These are phyloP conservation scores for Tenualosa thibaudeaui DNA, from an alignment of 2,797 vertebrate genomes.

Conservation along the genomic window DNA sequence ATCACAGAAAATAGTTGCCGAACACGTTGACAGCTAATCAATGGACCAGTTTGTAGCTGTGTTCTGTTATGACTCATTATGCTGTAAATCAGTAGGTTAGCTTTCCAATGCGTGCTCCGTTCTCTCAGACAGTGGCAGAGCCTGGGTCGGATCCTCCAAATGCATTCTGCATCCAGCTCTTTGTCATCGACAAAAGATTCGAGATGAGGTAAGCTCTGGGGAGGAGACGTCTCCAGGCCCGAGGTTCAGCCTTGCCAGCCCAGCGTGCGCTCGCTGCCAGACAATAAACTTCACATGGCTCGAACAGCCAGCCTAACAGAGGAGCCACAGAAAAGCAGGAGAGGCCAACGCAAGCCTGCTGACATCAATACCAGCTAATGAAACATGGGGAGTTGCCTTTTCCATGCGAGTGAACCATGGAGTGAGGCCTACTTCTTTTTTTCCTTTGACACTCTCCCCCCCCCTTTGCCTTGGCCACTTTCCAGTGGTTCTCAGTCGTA, in stretches of 20 bases:
- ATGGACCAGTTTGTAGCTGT: background rate
- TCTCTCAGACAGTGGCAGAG: slow-evolving; percentile 25
- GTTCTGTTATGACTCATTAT: background rate
- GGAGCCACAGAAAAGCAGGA: background rate
- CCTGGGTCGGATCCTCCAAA: slow-evolving; percentile 52
- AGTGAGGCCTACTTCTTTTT: background rate
- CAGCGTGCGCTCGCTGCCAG: background rate
- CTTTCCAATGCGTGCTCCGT: background rate
- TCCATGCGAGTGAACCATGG: background rate
- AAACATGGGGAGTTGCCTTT: slow-evolving; percentile 16
- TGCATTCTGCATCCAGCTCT: slow-evolving; percentile 81
- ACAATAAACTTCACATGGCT: slow-evolving; percentile 20
- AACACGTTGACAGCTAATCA: too few species aligned
- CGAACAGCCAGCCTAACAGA: slow-evolving; percentile 1
- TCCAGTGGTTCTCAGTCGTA: slow-evolving; percentile 59
- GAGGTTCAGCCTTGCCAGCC: background rate
- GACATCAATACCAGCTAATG: slow-evolving; percentile 17
- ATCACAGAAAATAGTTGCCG: too few species aligned
- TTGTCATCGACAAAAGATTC: slow-evolving; percentile 80
- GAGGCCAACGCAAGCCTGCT: background rate
- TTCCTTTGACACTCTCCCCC: background rate
- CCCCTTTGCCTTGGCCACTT: slow-evolving; percentile 45
- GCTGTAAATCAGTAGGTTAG: background rate
- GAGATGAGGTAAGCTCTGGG: slow-evolving; percentile 76
- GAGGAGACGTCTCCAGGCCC: background rate